Percentiles rank a stretch among this genome's conserved stretches.
phyloP scores from a whole-genome alignment of 2,797 vertebrate genomes.

The Rhodeus uyekii region DNA sequence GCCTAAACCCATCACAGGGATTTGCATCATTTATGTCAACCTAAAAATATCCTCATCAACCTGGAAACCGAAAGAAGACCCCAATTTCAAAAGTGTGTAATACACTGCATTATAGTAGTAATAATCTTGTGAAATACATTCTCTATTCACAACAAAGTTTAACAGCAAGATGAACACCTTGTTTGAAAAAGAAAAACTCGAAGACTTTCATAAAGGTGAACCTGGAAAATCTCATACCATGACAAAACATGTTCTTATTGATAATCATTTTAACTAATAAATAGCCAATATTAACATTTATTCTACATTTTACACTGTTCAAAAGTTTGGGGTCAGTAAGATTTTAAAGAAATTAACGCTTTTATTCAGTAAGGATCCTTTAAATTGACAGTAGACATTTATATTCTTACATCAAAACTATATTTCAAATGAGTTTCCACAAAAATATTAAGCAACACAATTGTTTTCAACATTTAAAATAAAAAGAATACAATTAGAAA shows the following conservation, averaged over 20 bases:
- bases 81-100: slow-evolving; percentile 1
- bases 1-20: slow-evolving; percentile 27
- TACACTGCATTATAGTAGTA: not conserved
- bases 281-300: not conserved
- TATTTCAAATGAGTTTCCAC: not conserved
- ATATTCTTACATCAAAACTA: not conserved
- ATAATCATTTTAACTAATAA: not conserved
- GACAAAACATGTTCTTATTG: not conserved
- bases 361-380: not conserved
- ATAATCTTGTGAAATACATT: not conserved
- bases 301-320: not conserved
- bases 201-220: not conserved
- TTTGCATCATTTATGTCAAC: slow-evolving; percentile 28
- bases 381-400: not conserved
- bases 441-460: not conserved
- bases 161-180: too few species aligned
- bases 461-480: not conserved
- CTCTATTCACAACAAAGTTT: not conserved
- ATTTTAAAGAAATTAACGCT: not conserved
- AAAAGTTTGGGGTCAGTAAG: not conserved
- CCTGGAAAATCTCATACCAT: not conserved
- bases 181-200: too few species aligned
- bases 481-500: not conserved
- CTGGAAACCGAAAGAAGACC: not conserved
- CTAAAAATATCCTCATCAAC: slow-evolving; percentile 33